Evolutionary conservation across 1,140 invertebrate genomes (phyloP).

Genomic region (Drosophila sulfurigaster): DNA sequence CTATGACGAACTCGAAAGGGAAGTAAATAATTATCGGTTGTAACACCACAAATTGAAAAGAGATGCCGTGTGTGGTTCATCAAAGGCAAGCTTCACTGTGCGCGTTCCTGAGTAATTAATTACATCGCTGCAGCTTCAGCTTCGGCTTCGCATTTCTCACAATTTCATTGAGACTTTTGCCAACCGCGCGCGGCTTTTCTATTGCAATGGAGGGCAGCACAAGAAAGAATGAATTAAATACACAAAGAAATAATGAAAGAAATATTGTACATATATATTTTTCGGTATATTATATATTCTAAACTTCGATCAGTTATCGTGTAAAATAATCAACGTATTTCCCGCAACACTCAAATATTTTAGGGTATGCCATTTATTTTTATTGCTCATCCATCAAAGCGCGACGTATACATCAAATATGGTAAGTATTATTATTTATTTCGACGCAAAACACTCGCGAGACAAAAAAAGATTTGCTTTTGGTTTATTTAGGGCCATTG

Average conservation of each 20-base stretch:
- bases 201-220: conserved; percentile 21
- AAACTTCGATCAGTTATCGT: too few relatives aligned
- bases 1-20: not conserved
- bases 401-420: not conserved
- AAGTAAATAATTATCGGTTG: not conserved
- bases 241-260: too few relatives aligned
- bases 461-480: not conserved
- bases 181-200: not conserved
- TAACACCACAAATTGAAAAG: not conserved
- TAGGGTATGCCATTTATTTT: not conserved
- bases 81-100: not conserved
- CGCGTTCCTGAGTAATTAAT: conserved; percentile 44
- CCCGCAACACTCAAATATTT: too few relatives aligned
- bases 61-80: not conserved
- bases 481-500: not conserved
- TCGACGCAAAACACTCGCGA: not conserved
- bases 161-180: conserved; percentile 47
- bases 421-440: conserved; percentile 8
- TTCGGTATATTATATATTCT: too few relatives aligned
- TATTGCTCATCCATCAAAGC: not conserved
- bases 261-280: too few relatives aligned
- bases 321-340: too few relatives aligned
- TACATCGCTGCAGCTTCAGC: conserved; percentile 37
- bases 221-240: not conserved
- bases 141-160: conserved; percentile 50